Base-by-base conservation (phyloP, 2,888 invertebrate genomes). In the Heterodera filipjevi region DNA sequence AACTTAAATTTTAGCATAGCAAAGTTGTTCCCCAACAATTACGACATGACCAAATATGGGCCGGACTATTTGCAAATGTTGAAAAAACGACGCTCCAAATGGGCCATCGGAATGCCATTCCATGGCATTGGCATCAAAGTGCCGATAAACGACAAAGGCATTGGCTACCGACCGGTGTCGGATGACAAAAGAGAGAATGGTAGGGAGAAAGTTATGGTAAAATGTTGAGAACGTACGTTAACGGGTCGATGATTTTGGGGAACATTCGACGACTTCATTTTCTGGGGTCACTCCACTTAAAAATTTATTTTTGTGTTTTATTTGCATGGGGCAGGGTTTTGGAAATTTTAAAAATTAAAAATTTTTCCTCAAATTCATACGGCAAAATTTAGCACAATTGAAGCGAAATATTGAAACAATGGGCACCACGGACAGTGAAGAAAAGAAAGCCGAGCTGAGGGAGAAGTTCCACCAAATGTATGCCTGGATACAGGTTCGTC, bases 41-140 rank as follows among this genome's bases (percentile, higher is more conserved):
- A 22, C 44, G 71, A 46, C 46, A 10, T 71, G 44, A 8, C 19
- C 39, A 30, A 6, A 27, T n/a, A 39, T 71, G 71, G 68, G 33
- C 32, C 32, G 19, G 39, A 30, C n/a, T 44, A 46, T 30, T 46
- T 44, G 74, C 72, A 30, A 39, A 39, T 19, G 66, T 27, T 44
- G 64, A 44, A 46, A 44, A 71, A 30, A 33, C 39, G 32, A 10
- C 49, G 33, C 16, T 27, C 46, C 68, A 75, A 71, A 73, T 70
- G 59, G 70, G 8, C 72, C 19, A 92, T 94, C 0, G 91, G 94
- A 0, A 93, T 92, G 89, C 93, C 94, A 49, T 93, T 95, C 85
- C 94, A 95, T 89, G 93, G 93, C 78, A 93, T 93, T 68, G 95
- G 95, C 27, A 93, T 96, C 85, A 93, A 94, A 44, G 95, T 96